Base-by-base conservation (phyloP, 2,797 vertebrate genomes). In the Eleutherodactylus coqui region DNA sequence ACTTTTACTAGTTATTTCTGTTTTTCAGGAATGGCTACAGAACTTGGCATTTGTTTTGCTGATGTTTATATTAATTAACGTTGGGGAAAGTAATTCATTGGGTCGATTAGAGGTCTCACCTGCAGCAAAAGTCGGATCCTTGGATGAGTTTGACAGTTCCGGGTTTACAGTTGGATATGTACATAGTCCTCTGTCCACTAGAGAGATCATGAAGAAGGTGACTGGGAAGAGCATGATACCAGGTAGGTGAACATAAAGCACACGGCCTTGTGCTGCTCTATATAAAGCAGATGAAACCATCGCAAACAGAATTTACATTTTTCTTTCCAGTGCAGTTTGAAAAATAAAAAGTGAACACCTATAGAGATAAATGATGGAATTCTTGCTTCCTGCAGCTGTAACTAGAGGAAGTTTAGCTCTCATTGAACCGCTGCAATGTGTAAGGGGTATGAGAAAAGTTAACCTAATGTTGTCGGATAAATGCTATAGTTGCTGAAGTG, bases 1-100 rank as follows among this genome's bases (percentile, higher is more conserved):
- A 45, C 11, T 32, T 62, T 6, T 32, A 16, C 24, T 5, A 21
- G 4, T 7, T 11, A 8, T 70, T 70, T 38, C 3, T 70, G 36
- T 36, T 41, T 70, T 70, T 70, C 67, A 70, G 67, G 67, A 70
- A 41, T 70, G 67, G 34, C 16, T 70, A 13, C 67, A 70, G 67
- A 70, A 41, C 36, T 70, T 70, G 67, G 67, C 67, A 3, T 70
- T 70, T 41, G 34, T 38, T 6, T 24, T 70, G 19, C 41, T 70
- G 67, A 70, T 41, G 34, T 24, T 41, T 7, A 10, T 38, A 4
- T 41, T 70, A 41, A 38, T 70, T 21, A 1, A 0, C 14, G 0
- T 41, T 11, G 67, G 67, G 19, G 67, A 70, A 16, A 0, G 41
- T 70, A 7, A 21, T 41, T 38, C 0, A 0, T 2, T 38, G 67